Conservation (phyloP, 2,888 invertebrate genomes). For the Dione juno region DNA sequence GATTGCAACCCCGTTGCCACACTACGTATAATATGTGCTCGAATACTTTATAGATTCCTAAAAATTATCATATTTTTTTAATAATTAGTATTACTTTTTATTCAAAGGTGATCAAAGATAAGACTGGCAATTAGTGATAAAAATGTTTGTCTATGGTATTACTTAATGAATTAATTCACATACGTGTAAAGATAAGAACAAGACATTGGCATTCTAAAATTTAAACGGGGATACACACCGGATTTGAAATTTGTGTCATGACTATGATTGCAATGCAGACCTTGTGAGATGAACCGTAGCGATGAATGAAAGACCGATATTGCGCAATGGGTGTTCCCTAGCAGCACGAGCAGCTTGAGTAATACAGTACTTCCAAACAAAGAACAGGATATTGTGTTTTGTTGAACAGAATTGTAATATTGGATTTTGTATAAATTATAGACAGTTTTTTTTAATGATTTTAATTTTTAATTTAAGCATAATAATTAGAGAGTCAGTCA, state of each 20-base stretch:
- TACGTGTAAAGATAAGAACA: no score
- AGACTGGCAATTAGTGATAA: no score
- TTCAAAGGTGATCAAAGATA: no score
- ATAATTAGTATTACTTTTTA: no score
- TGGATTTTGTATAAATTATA: background rate
- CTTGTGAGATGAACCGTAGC: slow-evolving; percentile 43
- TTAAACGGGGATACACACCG: slow-evolving; percentile 49
- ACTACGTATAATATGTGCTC: no score
- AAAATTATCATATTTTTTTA: no score
- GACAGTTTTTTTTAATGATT: background rate
- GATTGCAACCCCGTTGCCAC: no score
- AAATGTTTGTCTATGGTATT: no score
- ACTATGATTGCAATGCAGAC: slow-evolving; percentile 48
- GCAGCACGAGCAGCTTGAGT: background rate
- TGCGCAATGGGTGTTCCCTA: slow-evolving; percentile 36
- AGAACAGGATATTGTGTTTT: background rate
- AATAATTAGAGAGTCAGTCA: background rate
- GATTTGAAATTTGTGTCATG: slow-evolving; percentile 56
- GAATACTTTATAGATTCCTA: no score
- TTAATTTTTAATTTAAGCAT: no score
- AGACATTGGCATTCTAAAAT: background rate
- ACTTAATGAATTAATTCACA: no score
- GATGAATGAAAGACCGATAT: slow-evolving; percentile 42
- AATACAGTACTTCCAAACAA: background rate
- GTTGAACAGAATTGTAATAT: background rate